Conservation (phyloP, 1,140 invertebrate genomes). For the Drosophila chauvacae region DNA sequence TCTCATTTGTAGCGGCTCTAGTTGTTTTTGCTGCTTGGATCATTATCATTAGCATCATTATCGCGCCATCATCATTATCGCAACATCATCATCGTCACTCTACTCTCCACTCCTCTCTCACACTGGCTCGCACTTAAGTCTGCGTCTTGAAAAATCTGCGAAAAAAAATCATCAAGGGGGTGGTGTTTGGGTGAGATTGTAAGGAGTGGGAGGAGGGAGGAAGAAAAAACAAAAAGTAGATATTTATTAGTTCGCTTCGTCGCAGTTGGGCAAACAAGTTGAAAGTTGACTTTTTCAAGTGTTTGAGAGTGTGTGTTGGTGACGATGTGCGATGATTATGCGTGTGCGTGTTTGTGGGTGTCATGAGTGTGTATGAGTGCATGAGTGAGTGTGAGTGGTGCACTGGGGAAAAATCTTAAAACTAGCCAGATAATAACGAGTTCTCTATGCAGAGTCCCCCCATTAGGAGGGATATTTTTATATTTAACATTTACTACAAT, state of each 20-base stretch:
- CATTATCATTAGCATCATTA: constrained; percentile 52
- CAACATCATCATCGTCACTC: constrained; percentile 45
- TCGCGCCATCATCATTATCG: constrained; percentile 43
- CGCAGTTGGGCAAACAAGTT: constrained; percentile 80
- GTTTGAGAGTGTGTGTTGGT: constrained; percentile 36
- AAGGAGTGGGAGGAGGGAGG: constrained; percentile 7
- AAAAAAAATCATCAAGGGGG: constrained; percentile 72
- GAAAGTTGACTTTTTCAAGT: constrained; percentile 55
- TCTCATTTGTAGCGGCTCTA: constrained; percentile 42
- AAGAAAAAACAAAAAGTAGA: constrained; percentile 64
- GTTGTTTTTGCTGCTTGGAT: constrained; percentile 33
- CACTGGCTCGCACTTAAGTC: constrained; percentile 47
- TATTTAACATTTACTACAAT: neutral
- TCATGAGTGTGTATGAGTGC: constrained; percentile 33
- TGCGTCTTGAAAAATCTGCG: constrained; percentile 63
- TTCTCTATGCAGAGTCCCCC: too few species aligned
- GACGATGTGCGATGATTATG: constrained; percentile 44
- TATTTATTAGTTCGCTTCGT: constrained; percentile 82
- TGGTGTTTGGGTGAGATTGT: constrained; percentile 14
- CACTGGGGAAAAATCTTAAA: constrained; percentile 12
- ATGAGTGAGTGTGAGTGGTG: constrained; percentile 15
- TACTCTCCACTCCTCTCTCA: constrained; percentile 50
- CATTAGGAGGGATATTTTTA: neutral
- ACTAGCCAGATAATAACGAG: neutral
- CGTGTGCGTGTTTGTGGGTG: constrained; percentile 36